phyloP scores from a whole-genome alignment of 2,113 vertebrate genomes.

The Scophthalmus maximus region DNA sequence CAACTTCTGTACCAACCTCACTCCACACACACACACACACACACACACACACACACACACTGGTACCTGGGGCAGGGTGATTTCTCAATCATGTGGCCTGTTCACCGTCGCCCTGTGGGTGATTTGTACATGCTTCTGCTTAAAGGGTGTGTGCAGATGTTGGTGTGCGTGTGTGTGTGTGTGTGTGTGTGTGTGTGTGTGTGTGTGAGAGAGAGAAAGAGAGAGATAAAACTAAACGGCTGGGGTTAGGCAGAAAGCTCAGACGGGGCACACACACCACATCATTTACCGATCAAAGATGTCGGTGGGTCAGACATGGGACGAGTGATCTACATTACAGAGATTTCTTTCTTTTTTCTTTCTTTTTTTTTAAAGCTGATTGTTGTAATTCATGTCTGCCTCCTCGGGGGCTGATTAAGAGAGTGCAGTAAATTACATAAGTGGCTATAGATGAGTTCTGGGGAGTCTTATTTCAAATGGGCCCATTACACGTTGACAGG shows the following conservation, averaged over 20 bases:
- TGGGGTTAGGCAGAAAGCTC: background rate
- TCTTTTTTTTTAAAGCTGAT: constrained; percentile 31
- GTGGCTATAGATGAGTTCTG: constrained; percentile 46
- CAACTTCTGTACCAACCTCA: constrained; percentile 21
- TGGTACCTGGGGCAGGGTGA: constrained; percentile 42
- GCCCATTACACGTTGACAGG: constrained; percentile 39
- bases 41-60: constrained; percentile 8
- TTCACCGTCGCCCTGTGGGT: constrained; percentile 37
- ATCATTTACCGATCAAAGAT: constrained; percentile 54
- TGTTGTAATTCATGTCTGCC: constrained; percentile 56
- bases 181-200: constrained; percentile 32
- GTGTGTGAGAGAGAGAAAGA: background rate
- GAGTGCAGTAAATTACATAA: constrained; percentile 59
- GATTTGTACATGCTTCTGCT: constrained; percentile 46
- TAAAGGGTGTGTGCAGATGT: constrained; percentile 45
- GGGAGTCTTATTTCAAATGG: constrained; percentile 55
- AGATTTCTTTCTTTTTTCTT: constrained; percentile 3
- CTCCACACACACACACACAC: constrained; percentile 1
- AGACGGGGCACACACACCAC: background rate
- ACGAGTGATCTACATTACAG: constrained; percentile 47
- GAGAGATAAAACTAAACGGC: background rate
- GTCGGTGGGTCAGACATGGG: constrained; percentile 22
- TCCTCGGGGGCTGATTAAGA: constrained; percentile 53
- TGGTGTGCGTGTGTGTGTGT: background rate
- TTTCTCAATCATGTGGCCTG: constrained; percentile 50